phyloP scores from a whole-genome alignment of 2,797 vertebrate species.

The Eulemur mongoz region DNA sequence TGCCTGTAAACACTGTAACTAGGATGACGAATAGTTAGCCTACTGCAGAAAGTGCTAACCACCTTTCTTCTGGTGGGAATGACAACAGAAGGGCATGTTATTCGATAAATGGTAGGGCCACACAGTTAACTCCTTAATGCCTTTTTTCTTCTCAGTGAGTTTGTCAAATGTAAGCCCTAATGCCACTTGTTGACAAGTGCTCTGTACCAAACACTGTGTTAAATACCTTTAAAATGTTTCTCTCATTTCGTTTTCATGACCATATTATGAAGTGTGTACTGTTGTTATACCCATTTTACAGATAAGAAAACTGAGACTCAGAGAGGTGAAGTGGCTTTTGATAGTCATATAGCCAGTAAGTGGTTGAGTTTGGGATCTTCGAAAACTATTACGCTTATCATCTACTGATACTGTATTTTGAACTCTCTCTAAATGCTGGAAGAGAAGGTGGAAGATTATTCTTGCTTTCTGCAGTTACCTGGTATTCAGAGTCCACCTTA shows the following conservation, averaged over 20 bases:
- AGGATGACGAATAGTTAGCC: conserved; percentile 40
- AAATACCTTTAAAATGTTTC: background rate
- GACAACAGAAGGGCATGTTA: background rate
- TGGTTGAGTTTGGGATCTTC: background rate
- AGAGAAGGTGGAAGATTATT: background rate
- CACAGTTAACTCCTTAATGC: conserved; percentile 1
- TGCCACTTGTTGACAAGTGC: background rate
- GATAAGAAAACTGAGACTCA: background rate
- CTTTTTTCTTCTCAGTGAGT: background rate
- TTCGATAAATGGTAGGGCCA: background rate
- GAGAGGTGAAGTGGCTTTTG: background rate
- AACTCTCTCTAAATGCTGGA: background rate
- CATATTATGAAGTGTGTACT: background rate
- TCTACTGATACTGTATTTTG: background rate
- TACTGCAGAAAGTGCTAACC: conserved; percentile 7
- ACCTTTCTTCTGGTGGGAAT: conserved; percentile 32
- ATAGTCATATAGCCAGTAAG: background rate
- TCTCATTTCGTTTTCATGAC: background rate
- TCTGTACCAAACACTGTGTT: background rate
- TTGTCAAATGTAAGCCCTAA: background rate
- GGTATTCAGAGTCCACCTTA: conserved; percentile 73
- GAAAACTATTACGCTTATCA: background rate
- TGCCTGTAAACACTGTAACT: conserved; percentile 59
- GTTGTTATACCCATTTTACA: background rate
- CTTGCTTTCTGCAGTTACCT: conserved; percentile 53